A percentile compares a stretch with the other conserved stretches of the same genome.
These are phyloP conservation scores for Nymphicus hollandicus DNA, from an alignment of 2,113 vertebrate species.

Conservation along the genomic window DNA sequence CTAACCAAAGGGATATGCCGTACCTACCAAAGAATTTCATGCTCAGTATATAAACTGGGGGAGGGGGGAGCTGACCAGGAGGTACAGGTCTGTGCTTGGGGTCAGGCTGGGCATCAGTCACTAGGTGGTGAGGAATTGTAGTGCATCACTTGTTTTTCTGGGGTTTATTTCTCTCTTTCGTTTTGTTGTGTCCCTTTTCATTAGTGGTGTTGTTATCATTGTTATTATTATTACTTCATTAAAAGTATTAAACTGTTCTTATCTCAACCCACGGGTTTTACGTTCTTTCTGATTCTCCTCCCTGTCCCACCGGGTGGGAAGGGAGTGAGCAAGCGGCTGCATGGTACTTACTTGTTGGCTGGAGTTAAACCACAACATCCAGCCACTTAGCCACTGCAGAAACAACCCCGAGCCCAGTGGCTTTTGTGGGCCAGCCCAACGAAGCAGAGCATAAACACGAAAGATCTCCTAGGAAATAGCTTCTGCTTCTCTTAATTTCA, in stretches of 20 bases:
- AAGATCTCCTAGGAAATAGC: slow-evolving; percentile 26
- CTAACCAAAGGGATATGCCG: not conserved
- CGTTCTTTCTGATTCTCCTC: not conserved
- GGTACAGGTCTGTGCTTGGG: not conserved
- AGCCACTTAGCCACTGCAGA: not conserved
- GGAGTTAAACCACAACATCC: not conserved
- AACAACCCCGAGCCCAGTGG: not conserved
- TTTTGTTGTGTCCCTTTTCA: not conserved
- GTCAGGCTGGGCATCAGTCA: not conserved
- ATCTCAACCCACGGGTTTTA: not conserved
- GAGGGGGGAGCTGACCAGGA: not conserved
- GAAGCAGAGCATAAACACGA: not conserved
- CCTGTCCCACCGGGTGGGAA: not conserved
- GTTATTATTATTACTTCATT: not conserved
- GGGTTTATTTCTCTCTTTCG: not conserved
- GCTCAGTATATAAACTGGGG: not conserved
- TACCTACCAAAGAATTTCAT: not conserved
- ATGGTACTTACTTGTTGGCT: not conserved
- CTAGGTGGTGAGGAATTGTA: not conserved
- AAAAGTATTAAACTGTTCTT: not conserved
- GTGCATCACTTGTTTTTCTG: not conserved
- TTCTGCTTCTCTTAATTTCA: slow-evolving; percentile 18
- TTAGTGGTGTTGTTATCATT: not conserved
- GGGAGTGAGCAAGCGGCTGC: not conserved
- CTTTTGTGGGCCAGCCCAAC: not conserved